A percentile compares a stretch with the other conserved stretches of the same genome.
Conservation (phyloP, 2,797 vertebrate species). For the Synaphobranchus kaupii region DNA sequence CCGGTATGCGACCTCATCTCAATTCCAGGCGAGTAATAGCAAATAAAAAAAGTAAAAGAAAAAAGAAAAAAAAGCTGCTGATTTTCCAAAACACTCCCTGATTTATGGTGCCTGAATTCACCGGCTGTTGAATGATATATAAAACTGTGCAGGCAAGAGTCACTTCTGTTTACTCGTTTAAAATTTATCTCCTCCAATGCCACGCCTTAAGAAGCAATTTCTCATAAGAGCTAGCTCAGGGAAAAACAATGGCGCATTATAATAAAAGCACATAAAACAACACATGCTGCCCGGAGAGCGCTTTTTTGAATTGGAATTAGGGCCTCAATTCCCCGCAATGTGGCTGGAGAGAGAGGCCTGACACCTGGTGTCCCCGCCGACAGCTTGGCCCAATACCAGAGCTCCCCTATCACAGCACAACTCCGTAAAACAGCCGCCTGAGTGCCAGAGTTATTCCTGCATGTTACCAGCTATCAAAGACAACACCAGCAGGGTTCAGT, state of each 20-base stretch:
- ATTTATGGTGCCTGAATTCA: conserved; percentile 49
- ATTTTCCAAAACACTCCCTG: conserved; percentile 37
- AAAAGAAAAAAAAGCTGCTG: conserved; percentile 18
- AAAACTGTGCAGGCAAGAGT: conserved; percentile 53
- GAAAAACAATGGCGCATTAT: conserved; percentile 48
- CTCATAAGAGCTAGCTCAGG: conserved; percentile 54
- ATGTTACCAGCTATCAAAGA: conserved; percentile 3
- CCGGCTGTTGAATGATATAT: conserved; percentile 46
- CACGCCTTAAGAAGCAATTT: conserved; percentile 45
- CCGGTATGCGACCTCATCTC: conserved; percentile 39
- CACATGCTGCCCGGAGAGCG: conserved; percentile 39
- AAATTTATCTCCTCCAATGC: conserved; percentile 53
- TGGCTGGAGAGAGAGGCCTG: conserved; percentile 37
- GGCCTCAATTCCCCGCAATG: conserved; percentile 26
- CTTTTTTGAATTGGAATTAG: conserved; percentile 16
- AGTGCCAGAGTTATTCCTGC: neutral
- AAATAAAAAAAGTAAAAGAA: neutral
- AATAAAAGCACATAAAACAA: conserved; percentile 47
- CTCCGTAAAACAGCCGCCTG: conserved; percentile 21
- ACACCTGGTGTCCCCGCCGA: neutral
- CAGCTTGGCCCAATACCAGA: neutral
- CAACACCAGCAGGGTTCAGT: conserved; percentile 25
- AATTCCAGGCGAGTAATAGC: conserved; percentile 33
- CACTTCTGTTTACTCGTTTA: conserved; percentile 60
- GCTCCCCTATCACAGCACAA: neutral